These are phyloP conservation scores for Frankliniella intonsa DNA, from an alignment of 2,888 invertebrate species.

Conservation along the genomic window DNA sequence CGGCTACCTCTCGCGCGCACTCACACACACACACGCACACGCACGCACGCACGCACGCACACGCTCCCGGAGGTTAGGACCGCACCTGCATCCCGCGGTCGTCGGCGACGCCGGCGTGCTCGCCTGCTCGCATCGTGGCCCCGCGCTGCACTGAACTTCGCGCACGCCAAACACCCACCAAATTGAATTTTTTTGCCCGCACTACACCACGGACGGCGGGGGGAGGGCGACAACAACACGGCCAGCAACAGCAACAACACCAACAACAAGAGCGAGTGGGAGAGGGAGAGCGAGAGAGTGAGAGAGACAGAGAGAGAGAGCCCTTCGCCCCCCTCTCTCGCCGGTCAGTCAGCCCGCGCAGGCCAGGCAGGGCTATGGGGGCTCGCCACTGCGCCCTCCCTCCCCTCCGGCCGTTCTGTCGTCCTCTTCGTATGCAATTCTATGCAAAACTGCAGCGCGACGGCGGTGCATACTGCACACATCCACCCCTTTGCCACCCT, in stretches of 20 bases:
- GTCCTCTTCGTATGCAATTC: conserved; percentile 21
- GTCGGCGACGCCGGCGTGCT: not conserved
- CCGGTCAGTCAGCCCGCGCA: not conserved
- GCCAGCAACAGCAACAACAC: not conserved
- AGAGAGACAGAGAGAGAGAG: no score
- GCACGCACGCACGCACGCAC: not conserved
- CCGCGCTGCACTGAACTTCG: conserved; percentile 7
- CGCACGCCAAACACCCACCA: conserved; percentile 6
- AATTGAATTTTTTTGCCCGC: conserved; percentile 16
- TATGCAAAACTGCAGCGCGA: conserved; percentile 20
- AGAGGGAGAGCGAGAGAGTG: no score
- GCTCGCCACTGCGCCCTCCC: not conserved
- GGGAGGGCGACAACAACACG: not conserved
- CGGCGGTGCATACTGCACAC: conserved; percentile 14
- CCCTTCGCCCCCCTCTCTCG: not conserved
- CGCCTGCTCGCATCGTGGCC: not conserved
- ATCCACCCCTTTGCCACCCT: not conserved
- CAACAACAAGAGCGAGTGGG: not conserved
- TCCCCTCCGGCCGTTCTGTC: conserved; percentile 4
- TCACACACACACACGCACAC: not conserved
- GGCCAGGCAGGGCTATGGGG: no score
- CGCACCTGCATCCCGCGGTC: not conserved
- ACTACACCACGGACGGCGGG: not conserved
- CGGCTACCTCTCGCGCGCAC: not conserved
- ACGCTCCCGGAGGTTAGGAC: not conserved